These are phyloP conservation scores for Falco peregrinus DNA, from an alignment of 2,797 vertebrate species.

Conservation along the genomic window DNA sequence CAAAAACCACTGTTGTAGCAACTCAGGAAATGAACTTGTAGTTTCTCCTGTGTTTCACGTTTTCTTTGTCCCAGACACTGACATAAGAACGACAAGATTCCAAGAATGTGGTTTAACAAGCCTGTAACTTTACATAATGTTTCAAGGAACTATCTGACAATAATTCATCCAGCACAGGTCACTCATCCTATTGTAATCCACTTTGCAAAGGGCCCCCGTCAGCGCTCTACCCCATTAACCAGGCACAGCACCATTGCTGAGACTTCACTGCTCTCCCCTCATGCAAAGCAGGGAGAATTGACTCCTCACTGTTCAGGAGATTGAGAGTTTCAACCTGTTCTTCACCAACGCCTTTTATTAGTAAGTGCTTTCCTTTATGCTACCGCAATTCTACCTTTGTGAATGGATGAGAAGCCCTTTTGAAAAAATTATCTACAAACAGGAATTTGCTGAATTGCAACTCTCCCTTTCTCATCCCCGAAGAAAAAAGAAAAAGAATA, in stretches of 20 bases:
- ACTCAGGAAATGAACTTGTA: slow-evolving; percentile 48
- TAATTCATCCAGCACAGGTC: slow-evolving; percentile 3
- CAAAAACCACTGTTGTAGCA: slow-evolving; percentile 34
- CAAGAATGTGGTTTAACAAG: not conserved
- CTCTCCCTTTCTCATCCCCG: not conserved
- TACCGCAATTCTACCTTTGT: not conserved
- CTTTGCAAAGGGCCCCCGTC: not conserved
- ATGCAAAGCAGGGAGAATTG: not conserved
- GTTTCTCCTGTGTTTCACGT: slow-evolving; percentile 21
- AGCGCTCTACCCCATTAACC: not conserved
- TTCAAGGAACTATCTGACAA: not conserved
- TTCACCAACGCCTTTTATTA: not conserved
- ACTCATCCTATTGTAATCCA: slow-evolving; percentile 1
- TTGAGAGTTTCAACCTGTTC: not conserved
- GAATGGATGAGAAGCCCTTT: not conserved
- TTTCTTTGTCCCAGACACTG: not conserved
- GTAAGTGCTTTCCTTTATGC: not conserved
- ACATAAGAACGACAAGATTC: not conserved
- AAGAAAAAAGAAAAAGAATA: not conserved
- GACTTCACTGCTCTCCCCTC: not conserved
- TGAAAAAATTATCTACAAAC: not conserved
- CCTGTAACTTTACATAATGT: slow-evolving; percentile 24
- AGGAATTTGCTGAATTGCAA: not conserved
- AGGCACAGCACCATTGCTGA: not conserved
- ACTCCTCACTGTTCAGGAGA: not conserved